Percentiles rank a stretch among this genome's conserved stretches.
These are phyloP conservation scores for Bolinopsis microptera DNA, from an alignment of 37 sponge, comb jelly and placozoan genomes.

Conservation along the genomic window DNA sequence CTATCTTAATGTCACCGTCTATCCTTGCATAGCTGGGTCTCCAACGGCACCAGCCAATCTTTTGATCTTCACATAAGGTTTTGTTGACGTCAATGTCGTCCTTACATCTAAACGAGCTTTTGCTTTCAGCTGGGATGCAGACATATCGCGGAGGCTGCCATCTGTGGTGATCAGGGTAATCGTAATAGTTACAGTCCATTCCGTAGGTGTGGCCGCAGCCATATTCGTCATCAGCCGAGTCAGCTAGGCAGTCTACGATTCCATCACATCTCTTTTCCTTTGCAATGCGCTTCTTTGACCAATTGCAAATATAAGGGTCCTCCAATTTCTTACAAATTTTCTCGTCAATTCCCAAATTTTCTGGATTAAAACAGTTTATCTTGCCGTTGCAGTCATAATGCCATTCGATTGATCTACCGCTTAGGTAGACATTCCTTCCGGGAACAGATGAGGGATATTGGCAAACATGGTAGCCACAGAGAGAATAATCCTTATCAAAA, in stretches of 20 bases:
- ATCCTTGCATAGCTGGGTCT: not conserved
- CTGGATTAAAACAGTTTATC: not conserved
- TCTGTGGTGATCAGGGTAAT: not conserved
- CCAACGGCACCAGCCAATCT: not conserved
- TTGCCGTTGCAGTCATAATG: not conserved
- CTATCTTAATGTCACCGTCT: not conserved
- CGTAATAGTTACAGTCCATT: not conserved
- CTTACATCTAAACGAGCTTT: not conserved
- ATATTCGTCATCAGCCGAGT: not conserved
- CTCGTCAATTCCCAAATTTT: not conserved
- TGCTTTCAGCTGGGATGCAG: not conserved
- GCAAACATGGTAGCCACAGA: not conserved
- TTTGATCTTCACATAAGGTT: not conserved
- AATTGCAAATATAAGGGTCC: not conserved
- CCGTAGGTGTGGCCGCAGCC: not conserved
- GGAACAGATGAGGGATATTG: not conserved
- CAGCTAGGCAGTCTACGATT: not conserved
- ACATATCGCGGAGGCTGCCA: constrained; percentile 6
- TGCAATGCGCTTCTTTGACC: not conserved
- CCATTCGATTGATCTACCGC: constrained; percentile 12
- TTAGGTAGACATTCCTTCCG: not conserved
- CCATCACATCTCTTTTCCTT: not conserved
- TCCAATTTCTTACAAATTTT: not conserved
- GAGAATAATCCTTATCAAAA: not conserved
- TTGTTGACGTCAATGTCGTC: not conserved